Conservation (phyloP, 2,113 vertebrate species). For the Equus przewalskii region DNA sequence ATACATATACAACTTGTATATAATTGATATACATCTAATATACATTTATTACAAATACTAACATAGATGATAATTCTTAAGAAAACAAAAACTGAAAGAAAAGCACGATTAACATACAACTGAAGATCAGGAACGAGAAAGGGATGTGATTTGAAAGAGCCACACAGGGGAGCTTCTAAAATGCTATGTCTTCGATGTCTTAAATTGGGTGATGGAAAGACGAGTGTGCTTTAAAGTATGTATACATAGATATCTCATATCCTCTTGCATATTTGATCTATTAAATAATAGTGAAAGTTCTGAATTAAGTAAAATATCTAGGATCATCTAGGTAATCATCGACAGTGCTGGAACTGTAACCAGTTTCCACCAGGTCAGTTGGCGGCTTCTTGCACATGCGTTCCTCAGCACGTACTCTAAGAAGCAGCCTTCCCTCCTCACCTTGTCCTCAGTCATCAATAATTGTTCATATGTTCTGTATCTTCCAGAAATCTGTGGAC, state of each 20-base stretch:
- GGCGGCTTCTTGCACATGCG: background rate
- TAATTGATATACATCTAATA: background rate
- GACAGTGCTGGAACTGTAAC: background rate
- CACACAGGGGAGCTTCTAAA: background rate
- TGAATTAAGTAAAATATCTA: background rate
- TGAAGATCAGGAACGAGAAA: background rate
- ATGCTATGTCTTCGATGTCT: background rate
- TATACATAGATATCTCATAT: background rate
- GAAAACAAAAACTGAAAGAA: background rate
- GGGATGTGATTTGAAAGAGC: background rate
- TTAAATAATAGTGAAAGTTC: background rate
- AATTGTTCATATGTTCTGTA: background rate
- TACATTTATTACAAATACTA: background rate
- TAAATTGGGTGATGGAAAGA: background rate
- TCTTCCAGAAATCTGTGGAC: background rate
- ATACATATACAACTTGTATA: background rate
- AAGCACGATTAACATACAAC: background rate
- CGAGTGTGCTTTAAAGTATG: background rate
- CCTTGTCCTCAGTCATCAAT: background rate
- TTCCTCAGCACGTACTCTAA: background rate
- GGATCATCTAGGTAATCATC: background rate
- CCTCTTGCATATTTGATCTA: background rate
- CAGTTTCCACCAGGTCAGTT: background rate
- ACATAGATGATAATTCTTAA: background rate
- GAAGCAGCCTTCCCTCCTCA: background rate